phyloP scores from a whole-genome alignment of 1,140 invertebrate species.

The Venturia canescens region DNA sequence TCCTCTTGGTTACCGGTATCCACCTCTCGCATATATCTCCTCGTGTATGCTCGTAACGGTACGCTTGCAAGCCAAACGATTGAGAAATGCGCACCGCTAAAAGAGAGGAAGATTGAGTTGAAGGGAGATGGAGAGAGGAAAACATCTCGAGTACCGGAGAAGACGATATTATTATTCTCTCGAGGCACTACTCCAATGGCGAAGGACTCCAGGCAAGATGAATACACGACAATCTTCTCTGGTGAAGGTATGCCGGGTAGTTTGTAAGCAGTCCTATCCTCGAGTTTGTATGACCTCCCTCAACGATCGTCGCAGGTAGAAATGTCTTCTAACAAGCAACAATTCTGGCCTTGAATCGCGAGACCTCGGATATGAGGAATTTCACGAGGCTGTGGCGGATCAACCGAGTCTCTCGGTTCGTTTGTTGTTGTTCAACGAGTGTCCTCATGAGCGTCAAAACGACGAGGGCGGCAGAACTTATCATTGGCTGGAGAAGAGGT shows the following conservation, averaged over 20 bases:
- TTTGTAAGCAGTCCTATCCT: not conserved
- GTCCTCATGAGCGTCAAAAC: not conserved
- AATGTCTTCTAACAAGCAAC: not conserved
- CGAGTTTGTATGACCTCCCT: not conserved
- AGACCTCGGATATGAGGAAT: not conserved
- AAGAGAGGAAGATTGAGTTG: not conserved
- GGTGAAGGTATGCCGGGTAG: not conserved
- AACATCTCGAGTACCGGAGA: not conserved
- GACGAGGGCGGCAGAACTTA: not conserved
- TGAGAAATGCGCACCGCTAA: not conserved
- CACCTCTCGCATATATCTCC: not conserved
- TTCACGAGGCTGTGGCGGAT: not conserved
- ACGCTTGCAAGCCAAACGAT: conserved; percentile 13
- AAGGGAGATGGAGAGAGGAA: not conserved
- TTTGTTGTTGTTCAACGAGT: not conserved
- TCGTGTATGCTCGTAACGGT: conserved; percentile 11
- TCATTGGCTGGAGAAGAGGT: not conserved
- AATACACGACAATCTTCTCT: conserved; percentile 1
- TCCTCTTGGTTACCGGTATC: conserved; percentile 1
- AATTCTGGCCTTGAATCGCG: not conserved
- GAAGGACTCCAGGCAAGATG: not conserved
- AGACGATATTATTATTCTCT: conserved; percentile 9
- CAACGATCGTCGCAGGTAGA: not conserved
- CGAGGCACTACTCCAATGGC: not conserved
- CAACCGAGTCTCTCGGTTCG: not conserved